Percentiles rank a stretch among this genome's conserved stretches.
Evolutionary conservation across 2,888 invertebrate species (phyloP).

Genomic region (Dugesia japonica): DNA sequence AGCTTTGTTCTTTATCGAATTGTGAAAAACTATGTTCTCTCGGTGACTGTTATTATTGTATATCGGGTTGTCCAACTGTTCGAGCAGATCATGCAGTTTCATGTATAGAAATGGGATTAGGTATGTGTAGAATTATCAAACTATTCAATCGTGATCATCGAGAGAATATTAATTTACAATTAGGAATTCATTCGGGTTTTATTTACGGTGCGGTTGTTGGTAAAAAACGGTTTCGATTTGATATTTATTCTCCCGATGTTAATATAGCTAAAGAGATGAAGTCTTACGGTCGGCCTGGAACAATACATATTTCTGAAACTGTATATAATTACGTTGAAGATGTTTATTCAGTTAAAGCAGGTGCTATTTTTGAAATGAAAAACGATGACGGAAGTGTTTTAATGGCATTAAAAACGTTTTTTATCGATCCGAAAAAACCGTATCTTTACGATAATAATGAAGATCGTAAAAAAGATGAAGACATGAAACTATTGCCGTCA

Average conservation of each 20-base stretch:
- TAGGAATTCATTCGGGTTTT: conserved; percentile 77
- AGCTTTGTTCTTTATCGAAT: conserved; percentile 67
- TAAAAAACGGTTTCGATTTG: conserved; percentile 80
- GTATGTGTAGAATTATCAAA: conserved; percentile 61
- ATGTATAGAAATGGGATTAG: conserved; percentile 87
- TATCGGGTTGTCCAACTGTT: conserved; percentile 75
- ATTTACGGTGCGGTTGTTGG: conserved; percentile 59
- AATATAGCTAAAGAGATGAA: conserved; percentile 84
- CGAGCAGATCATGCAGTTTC: conserved; percentile 75
- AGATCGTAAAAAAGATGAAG: neutral
- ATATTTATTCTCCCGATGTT: conserved; percentile 95
- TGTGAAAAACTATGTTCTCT: conserved; percentile 92
- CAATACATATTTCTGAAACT: conserved; percentile 66
- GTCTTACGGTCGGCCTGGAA: conserved; percentile 63
- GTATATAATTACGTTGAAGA: conserved; percentile 52
- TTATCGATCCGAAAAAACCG: conserved; percentile 21
- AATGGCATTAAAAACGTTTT: conserved; percentile 25
- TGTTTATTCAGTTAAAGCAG: neutral
- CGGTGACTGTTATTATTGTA: conserved; percentile 75
- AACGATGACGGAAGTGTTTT: neutral
- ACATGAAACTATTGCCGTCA: neutral
- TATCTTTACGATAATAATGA: neutral
- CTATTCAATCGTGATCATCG: conserved; percentile 76
- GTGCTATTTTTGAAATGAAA: neutral
- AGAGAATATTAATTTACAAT: conserved; percentile 58